Evolutionary conservation across 2,888 invertebrate genomes (phyloP), one percentile per base, ranked within the genome.

Genomic region (Agonopterix arenella): DNA sequence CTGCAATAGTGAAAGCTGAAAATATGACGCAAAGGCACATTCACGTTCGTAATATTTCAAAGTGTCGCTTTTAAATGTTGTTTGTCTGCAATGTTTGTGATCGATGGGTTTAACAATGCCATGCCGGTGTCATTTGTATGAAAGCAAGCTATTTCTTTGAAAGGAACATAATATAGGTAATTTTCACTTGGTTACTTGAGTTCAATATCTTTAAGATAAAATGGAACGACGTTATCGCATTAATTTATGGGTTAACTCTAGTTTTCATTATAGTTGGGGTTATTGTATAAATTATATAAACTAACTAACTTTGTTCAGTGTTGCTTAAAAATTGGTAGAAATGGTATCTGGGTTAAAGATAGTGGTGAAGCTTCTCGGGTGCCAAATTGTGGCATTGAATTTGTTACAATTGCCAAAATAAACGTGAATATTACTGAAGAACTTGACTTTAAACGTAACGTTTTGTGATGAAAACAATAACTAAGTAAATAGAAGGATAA

Each of bases 41-140:
- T 69, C 78, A 85, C 80, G 88, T 88, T 86, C 83, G 88, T 88
- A 88, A 61, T 40, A 44, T 44, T 48, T 64, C 54, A 61, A 61
- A 53, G 49, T 49, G 48, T 83, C 76, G 81, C 81, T 81, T 80
- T 52, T 77, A 63, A 69, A 76, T 83, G 80, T 80, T 80, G 78
- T 80, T 64, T 61, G 70, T 70, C 69, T 61, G 55, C 59, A 70
- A 66, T 72, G 69, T 69, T 59, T 60, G 51, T 56, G 59, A 28
- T 28, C 28, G 28, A 28, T 28, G 60, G 64, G 60, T 66, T 66
- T 80, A 78, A 79, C 73, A 68, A 72, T 68, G 61, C 56, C 66
- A 72, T 68, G 61, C 56, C 66, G 68, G 67, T 59, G 61, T 68
- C 56, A 64, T 60, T 58, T 56, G 56, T 44, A 41, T 47, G 50